phyloP scores from a whole-genome alignment of 2,888 invertebrate species.

The Eueremaeus valkanovi region DNA sequence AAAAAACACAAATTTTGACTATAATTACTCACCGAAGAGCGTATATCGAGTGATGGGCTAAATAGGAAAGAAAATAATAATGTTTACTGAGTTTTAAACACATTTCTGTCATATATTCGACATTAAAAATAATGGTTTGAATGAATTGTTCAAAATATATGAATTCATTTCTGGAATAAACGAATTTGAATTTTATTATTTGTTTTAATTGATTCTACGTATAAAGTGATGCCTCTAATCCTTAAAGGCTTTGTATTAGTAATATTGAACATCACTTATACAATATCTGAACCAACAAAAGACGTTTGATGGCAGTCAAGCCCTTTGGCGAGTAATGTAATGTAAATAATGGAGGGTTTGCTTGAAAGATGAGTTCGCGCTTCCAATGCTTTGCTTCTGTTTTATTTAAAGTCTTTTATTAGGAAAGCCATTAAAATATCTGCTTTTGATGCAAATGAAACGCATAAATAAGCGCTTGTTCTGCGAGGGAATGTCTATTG shows the following conservation, averaged over 20 bases:
- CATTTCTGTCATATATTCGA: not conserved
- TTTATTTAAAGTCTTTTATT: conserved; percentile 10
- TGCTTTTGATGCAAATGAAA: conserved; percentile 15
- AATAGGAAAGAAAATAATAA: not conserved
- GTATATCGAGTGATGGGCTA: not conserved
- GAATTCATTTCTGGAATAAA: not conserved
- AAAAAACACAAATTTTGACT: too few relatives aligned
- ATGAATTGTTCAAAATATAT: not conserved
- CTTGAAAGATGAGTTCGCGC: not conserved
- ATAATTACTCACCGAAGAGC: not conserved
- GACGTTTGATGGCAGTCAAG: not conserved
- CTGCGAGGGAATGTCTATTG: too few relatives aligned
- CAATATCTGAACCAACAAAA: not conserved
- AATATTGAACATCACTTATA: not conserved
- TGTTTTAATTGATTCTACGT: conserved; percentile 2
- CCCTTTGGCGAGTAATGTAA: conserved; percentile 22
- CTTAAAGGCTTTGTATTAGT: not conserved
- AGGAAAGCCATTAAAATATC: conserved; percentile 3
- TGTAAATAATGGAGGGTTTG: conserved; percentile 23
- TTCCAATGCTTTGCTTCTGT: not conserved
- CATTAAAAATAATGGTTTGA: conserved; percentile 7
- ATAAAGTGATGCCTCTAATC: not conserved
- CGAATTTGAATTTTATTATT: not conserved
- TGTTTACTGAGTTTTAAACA: not conserved
- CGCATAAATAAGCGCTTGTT: not conserved